phyloP scores from a whole-genome alignment of 2,113 vertebrate genomes.

The Ailurus styani region DNA sequence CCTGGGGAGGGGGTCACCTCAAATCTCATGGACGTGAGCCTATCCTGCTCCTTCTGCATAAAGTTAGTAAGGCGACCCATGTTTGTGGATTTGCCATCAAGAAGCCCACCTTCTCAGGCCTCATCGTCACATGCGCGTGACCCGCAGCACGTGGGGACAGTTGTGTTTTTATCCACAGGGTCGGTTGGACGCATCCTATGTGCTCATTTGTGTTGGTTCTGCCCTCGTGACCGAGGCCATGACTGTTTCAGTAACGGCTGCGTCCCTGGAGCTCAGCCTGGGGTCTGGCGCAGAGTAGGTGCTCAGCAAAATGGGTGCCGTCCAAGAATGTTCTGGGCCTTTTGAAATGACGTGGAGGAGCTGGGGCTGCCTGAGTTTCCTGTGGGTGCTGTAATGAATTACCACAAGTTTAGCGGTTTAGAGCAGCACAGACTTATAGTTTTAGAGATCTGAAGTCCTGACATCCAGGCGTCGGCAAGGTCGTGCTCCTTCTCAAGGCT shows the following conservation, averaged over 20 bases:
- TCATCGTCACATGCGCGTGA: fast-evolving
- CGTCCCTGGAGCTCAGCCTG: background rate
- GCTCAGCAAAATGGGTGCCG: background rate
- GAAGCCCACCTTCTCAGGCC: background rate
- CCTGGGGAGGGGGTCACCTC: background rate
- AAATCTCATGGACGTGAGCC: fast-evolving
- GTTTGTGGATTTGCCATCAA: fast-evolving
- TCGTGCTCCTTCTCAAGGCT: background rate
- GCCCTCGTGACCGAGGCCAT: background rate
- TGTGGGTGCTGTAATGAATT: background rate
- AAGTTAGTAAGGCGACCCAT: fast-evolving
- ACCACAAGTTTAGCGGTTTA: background rate
- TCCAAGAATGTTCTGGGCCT: background rate
- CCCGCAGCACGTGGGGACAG: background rate
- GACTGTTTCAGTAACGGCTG: background rate
- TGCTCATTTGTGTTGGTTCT: background rate
- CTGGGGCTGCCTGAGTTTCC: background rate
- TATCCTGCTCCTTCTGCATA: too few species aligned
- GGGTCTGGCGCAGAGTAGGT: fast-evolving
- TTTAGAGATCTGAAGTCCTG: too few species aligned
- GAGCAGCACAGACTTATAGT: too few species aligned
- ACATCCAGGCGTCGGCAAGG: fast-evolving
- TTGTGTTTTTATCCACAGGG: fast-evolving
- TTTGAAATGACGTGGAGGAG: fast-evolving
- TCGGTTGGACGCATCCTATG: fast-evolving